phyloP scores from a whole-genome alignment of 2,888 invertebrate genomes.

The Strigamia transsilvanica region DNA sequence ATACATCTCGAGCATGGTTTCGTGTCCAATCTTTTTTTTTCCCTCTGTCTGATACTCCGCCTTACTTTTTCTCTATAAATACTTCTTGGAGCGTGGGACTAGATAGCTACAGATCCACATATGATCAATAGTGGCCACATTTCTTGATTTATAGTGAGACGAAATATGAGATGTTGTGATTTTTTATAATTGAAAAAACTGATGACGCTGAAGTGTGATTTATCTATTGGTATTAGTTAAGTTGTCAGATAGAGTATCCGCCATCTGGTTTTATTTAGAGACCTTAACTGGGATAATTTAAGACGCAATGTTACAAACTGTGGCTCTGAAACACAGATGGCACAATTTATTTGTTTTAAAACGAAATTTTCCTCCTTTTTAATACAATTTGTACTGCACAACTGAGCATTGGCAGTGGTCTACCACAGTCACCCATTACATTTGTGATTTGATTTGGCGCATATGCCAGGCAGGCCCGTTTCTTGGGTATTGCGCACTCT shows the following conservation, averaged over 20 bases:
- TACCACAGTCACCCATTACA: no score
- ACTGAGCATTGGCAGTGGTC: no score
- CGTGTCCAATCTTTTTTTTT: conserved; percentile 24
- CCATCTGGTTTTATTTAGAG: conserved; percentile 15
- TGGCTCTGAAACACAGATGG: neutral
- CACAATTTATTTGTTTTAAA: neutral
- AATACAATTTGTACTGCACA: no score
- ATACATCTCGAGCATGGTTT: conserved; percentile 31
- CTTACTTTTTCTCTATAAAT: conserved; percentile 41
- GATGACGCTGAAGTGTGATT: neutral
- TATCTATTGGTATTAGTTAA: neutral
- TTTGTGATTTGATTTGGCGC: no score
- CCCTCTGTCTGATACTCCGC: neutral
- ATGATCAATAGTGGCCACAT: conserved; percentile 32
- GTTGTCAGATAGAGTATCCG: conserved; percentile 7
- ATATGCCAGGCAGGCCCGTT: no score
- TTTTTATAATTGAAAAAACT: conserved; percentile 25
- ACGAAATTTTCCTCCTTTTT: no score
- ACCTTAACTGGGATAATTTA: neutral
- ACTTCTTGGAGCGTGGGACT: conserved; percentile 31
- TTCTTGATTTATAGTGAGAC: conserved; percentile 23
- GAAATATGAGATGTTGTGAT: conserved; percentile 8
- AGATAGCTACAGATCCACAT: neutral
- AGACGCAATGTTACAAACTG: neutral
- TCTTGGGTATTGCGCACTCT: no score